Percentiles rank a stretch among this genome's conserved stretches.
phyloP scores from a whole-genome alignment of 2,888 invertebrate species.

The Harmothoe impar region DNA sequence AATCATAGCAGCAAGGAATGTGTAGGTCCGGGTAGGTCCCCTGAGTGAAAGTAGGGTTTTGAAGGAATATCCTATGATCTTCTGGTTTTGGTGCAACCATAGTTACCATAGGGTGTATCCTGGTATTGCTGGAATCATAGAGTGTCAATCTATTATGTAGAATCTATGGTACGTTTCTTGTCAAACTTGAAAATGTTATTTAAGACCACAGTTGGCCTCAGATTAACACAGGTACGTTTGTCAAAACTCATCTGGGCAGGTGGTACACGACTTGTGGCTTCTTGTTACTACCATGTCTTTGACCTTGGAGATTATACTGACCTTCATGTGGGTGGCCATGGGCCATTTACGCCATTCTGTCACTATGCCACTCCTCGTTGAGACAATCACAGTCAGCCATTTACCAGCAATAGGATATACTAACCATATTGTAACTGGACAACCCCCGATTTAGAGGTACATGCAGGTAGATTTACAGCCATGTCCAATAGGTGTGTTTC shows the following conservation, averaged over 20 bases:
- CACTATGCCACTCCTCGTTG: background rate
- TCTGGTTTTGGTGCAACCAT: too few relatives aligned
- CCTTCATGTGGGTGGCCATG: background rate
- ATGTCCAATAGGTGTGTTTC: background rate
- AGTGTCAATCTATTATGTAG: background rate
- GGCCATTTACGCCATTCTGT: background rate
- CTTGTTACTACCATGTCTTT: background rate
- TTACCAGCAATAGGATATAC: background rate
- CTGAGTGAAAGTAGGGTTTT: too few relatives aligned
- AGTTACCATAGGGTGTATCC: too few relatives aligned
- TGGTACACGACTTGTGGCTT: background rate
- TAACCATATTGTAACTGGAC: background rate
- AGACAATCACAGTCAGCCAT: background rate
- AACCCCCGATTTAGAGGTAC: background rate
- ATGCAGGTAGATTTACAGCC: slow-evolving; percentile 38
- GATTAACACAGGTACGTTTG: too few relatives aligned
- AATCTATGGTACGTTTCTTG: background rate
- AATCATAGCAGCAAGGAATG: background rate
- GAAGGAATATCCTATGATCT: too few relatives aligned
- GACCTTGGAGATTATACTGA: slow-evolving; percentile 17
- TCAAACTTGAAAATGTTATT: too few relatives aligned
- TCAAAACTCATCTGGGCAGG: too few relatives aligned
- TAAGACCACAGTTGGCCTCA: too few relatives aligned
- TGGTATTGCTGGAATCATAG: too few relatives aligned
- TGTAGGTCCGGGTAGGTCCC: background rate